These are phyloP conservation scores for Exocentrus adspersus DNA, from an alignment of 2,888 invertebrate species.

Conservation along the genomic window DNA sequence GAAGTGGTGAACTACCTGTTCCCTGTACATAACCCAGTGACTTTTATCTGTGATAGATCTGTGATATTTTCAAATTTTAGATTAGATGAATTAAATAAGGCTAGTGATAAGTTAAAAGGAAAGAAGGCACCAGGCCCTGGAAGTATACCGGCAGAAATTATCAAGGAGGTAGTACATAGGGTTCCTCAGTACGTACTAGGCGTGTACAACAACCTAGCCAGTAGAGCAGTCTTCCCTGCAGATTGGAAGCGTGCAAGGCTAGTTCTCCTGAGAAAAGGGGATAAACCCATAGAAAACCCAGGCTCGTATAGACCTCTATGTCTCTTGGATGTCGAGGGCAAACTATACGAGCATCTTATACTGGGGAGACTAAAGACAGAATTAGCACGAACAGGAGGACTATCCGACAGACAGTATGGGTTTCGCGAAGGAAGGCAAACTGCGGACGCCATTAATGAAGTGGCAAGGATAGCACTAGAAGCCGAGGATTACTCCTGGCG, in stretches of 20 bases:
- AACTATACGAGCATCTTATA: not conserved
- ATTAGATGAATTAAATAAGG: constrained; percentile 10
- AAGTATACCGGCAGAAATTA: constrained; percentile 21
- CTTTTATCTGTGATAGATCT: constrained; percentile 3
- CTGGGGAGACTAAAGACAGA: constrained; percentile 22
- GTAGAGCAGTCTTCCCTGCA: not conserved
- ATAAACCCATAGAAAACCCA: constrained; percentile 7
- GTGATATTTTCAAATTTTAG: constrained; percentile 13
- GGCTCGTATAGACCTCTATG: not conserved
- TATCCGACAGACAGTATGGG: constrained; percentile 28
- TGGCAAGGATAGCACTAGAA: constrained; percentile 22
- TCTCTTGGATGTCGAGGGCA: not conserved
- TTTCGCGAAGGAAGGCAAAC: constrained; percentile 32
- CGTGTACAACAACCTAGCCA: constrained; percentile 21
- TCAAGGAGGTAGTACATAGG: constrained; percentile 2
- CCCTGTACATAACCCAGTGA: constrained; percentile 14
- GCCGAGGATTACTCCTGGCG: constrained; percentile 11
- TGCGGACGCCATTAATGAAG: constrained; percentile 29
- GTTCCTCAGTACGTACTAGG: constrained; percentile 1
- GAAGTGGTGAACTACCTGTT: constrained; percentile 26
- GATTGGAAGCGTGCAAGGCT: constrained; percentile 10
- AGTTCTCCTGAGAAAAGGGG: constrained; percentile 3
- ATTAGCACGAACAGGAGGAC: constrained; percentile 26
- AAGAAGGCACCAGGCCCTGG: constrained; percentile 12
- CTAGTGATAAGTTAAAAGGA: constrained; percentile 1